Evolutionary conservation across 2,797 vertebrate species (phyloP), one percentile per base, ranked within the genome.

Genomic region (Danio aesculapii): DNA sequence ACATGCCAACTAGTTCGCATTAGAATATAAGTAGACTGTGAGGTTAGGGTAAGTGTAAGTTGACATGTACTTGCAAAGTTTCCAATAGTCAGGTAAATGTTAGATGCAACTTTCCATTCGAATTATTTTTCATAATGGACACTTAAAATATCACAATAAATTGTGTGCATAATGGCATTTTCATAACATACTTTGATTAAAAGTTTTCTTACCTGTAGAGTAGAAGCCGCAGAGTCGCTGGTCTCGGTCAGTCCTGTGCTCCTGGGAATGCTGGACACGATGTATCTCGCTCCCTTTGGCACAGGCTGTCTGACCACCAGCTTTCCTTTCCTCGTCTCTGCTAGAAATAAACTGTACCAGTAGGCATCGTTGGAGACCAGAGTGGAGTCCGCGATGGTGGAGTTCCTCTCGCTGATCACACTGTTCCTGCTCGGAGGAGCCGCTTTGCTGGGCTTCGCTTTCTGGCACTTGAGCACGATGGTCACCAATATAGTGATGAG

Each of bases 181-280:
- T 30, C 30, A 30, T 30, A 30, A 30, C 30, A 30, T 30, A 30
- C 30, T 30, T 1, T 30, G 3, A 30, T 30, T 30, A 30, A 30
- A 30, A 30, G 30, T 30, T 30, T 30, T 30, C 30, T 30, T 88
- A 91, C 93, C 90, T 92, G 91, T 55, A 92, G 76, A 8, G 92
- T 92, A 0, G 91, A 93, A 0, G 91, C 74, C 17, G 92, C 91
- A 44, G 92, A 92, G 82, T 84, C 90, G 30, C 91, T 93, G 0
- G 90, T 92, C 12, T 91, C 89, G 5, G 89, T 88, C 66, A 90
- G n/a, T 0, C 89, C 91, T 50, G 90, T 90, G 19, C 90, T 89
- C 74, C 91, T 90, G 0, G 89, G 91, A 72, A 92, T 6, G 81
- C 92, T 92, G 84, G 91, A 93, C 81, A 91, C 91, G 3, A 90